phyloP scores from a whole-genome alignment of 1,140 invertebrate species.

The Oscheius sp. region DNA sequence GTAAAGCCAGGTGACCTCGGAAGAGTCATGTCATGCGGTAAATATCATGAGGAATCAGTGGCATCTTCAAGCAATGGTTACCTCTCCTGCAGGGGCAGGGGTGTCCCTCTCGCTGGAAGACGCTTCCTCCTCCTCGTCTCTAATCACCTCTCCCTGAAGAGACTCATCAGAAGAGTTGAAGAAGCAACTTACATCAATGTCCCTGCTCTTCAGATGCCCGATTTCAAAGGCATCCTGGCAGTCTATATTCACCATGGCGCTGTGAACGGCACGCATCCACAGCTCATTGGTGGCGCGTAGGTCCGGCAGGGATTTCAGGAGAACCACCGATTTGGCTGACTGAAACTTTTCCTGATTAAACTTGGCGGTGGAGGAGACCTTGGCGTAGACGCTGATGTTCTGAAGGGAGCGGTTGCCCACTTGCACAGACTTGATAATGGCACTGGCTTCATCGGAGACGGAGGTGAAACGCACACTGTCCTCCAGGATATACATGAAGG shows the following conservation, averaged over 20 bases:
- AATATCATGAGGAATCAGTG: too few relatives aligned
- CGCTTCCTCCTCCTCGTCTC: constrained; percentile 1
- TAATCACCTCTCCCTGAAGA: neutral
- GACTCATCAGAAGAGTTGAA: neutral
- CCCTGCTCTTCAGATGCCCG: neutral
- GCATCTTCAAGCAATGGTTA: too few relatives aligned
- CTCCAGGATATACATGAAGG: constrained; percentile 1
- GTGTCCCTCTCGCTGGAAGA: too few relatives aligned
- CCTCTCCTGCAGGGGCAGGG: too few relatives aligned
- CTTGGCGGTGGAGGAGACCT: neutral
- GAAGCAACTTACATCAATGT: neutral
- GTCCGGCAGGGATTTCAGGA: neutral
- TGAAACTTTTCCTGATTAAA: neutral
- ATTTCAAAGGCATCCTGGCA: neutral
- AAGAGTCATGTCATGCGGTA: too few relatives aligned
- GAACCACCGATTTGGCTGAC: neutral
- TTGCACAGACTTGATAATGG: neutral
- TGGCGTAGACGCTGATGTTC: neutral
- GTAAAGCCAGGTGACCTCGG: too few relatives aligned
- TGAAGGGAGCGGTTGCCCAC: neutral
- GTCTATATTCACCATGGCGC: neutral
- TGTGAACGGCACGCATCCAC: neutral
- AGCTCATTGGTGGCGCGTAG: neutral
- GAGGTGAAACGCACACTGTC: neutral
- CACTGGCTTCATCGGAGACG: neutral